These are phyloP conservation scores for Colistium nudipinnis DNA, from an alignment of 2,113 vertebrate genomes.

Conservation along the genomic window DNA sequence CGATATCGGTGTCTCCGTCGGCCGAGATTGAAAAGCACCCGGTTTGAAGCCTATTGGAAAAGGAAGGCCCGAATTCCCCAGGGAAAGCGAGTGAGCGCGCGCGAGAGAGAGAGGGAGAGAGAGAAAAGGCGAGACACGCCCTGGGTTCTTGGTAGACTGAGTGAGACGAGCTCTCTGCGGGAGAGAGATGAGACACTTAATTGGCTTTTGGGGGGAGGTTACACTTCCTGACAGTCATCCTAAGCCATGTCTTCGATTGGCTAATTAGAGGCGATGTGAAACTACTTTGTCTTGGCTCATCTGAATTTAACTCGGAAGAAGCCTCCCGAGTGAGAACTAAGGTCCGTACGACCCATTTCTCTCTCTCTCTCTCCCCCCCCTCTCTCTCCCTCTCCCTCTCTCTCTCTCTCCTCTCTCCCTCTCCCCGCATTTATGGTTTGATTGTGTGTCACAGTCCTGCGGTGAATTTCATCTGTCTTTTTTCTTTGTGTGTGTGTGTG, in stretches of 20 bases:
- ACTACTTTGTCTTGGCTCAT: conserved; percentile 9
- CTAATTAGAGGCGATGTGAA: conserved; percentile 35
- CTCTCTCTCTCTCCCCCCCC: background rate
- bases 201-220: conserved; percentile 53
- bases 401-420: background rate
- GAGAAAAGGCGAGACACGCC: conserved; percentile 21
- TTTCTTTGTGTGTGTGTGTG: conserved; percentile 40
- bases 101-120: conserved; percentile 12
- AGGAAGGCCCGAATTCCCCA: conserved; percentile 52
- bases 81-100: no score
- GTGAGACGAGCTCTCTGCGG: conserved; percentile 23
- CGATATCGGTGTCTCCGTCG: conserved; percentile 71
- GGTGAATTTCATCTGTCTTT: conserved; percentile 24
- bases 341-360: background rate
- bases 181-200: conserved; percentile 43
- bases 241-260: conserved; percentile 39
- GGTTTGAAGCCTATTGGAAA: conserved; percentile 69
- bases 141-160: conserved; percentile 33
- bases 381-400: background rate
- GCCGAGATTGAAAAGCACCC: conserved; percentile 68
- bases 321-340: conserved; percentile 16
- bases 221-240: conserved; percentile 42
- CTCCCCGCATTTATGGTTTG: background rate
- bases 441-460: conserved; percentile 12
- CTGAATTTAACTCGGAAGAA: conserved; percentile 25